Conservation (phyloP, 2,113 vertebrate genomes). For the Baryphthengus martii region DNA sequence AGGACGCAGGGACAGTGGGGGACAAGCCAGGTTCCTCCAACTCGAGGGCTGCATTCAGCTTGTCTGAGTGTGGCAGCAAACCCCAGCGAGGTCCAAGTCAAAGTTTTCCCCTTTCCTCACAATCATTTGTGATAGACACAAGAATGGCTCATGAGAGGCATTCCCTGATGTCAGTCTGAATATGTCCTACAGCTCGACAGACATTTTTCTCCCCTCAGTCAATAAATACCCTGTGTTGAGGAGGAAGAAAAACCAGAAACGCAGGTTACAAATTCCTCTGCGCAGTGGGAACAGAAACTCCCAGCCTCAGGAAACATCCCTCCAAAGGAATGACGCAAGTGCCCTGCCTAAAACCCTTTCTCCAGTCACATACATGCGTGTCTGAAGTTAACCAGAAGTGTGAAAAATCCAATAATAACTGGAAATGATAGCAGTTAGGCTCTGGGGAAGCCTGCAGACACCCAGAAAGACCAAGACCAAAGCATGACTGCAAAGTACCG, state of each 20-base stretch:
- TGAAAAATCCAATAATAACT: neutral
- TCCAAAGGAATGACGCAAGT: neutral
- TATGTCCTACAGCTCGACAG: neutral
- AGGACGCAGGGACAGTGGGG: neutral
- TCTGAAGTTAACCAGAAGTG: neutral
- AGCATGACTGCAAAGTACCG: accelerated
- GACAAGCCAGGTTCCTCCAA: neutral
- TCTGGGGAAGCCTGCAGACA: neutral
- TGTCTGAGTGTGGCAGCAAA: neutral
- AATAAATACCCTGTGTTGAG: neutral
- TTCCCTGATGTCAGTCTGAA: neutral
- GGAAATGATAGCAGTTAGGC: neutral
- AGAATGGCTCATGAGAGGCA: neutral
- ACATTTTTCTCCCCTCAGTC: neutral
- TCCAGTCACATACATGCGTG: accelerated
- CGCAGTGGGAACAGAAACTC: neutral
- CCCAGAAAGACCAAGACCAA: neutral
- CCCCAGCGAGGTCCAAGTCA: neutral
- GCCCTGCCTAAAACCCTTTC: neutral
- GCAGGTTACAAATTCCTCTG: constrained; percentile 4
- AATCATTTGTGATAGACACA: neutral
- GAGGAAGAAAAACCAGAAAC: constrained; percentile 10
- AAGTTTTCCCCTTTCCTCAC: neutral
- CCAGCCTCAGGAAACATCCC: neutral
- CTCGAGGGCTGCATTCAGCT: neutral